Base-by-base conservation (phyloP, 2,797 vertebrate species). In the Oreonectes daqikongensis region DNA sequence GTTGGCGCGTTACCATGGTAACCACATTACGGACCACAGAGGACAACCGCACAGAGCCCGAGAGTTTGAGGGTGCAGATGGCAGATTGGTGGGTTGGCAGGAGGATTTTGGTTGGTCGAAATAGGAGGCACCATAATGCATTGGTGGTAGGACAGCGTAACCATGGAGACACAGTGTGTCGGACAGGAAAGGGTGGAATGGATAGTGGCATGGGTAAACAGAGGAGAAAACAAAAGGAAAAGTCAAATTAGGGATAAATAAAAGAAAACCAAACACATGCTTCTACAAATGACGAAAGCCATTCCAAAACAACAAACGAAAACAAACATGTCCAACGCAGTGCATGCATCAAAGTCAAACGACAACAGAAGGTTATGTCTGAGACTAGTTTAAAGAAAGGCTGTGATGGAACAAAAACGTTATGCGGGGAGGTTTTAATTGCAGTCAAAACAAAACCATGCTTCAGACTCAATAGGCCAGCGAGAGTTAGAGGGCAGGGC, bases 161-260 rank as follows among this genome's bases (percentile, higher is more conserved):
- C 91, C 93, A 92, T 90, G 92, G 90, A 88, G 92, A 94, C 91
- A 86, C 53, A 83, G 82, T 79, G 63, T 81, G 76, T 72, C n/a
- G 53, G 69, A 85, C 78, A 84, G 77, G 80, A 88, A 57, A 87
- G 81, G 69, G 63, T 73, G 75, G 83, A 80, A 76, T 92, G 88
- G 89, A 92, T 60, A 78, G 57, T 88, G 86, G 85, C 88, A 92
- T 76, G 89, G 91, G 90, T 89, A 92, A 92, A 94, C 91, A 94
- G 92, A 92, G 93, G 90, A 90, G 91, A 94, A 94, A 90, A 94
- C 91, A 95, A 85, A 89, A 92, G 86, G 92, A 94, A 88, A 77
- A 77, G 66, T 85, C 70, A 87, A 95, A 93, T 95, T 94, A 95
- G 94, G 89, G 90, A 92, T 89, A 82, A 87, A 84, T 73, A 64